Base-by-base conservation (phyloP, 2,888 invertebrate species). In the Melanophora roralis region DNA sequence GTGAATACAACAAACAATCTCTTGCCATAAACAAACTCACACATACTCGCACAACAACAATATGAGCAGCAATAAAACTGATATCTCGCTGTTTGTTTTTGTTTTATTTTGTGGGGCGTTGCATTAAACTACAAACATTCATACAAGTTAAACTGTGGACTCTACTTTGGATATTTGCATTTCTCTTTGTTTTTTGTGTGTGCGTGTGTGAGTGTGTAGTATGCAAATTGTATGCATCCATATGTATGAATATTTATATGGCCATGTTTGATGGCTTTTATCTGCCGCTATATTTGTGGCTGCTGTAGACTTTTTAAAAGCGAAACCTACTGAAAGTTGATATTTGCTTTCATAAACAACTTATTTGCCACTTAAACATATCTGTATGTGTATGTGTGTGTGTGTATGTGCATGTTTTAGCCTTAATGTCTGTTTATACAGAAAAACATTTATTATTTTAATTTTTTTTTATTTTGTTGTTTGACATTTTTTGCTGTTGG, bases 251-350 rank as follows among this genome's bases (percentile, higher is more conserved):
- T 64, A 73, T 49, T 74, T 65, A 49, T 67, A 74, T 76, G 76
- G 80, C 80, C 80, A 80, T 80, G 68, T 80, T 80, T 80, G 80
- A 55, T 71, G 74, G 67, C 64, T 80, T 76, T 80, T 80, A 80
- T 72, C 72, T 34, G 72, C 32, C 62, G 67, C 72, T 51, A 32
- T 40, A 64, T 14, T 62, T 62, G 71, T 53, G 51, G 71, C 57
- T 55, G 40, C 45, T 60, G 77, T 43, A 73, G 62, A n/a, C 64
- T 53, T 43, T 27, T 27, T 27, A 55, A 55, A 49, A 49, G 43
- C 9, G 23, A 62, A 53, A 38, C 32, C 57, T 49, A 65, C 36
- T 74, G 65, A 65, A 74, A 43, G 49, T 65, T 49, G 38, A 43
- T 36, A 40, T 59, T 43, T 65, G 60, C 27, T 51, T 43, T 65